Evolutionary conservation across 1,140 invertebrate species (phyloP).

Genomic region (Metaphire vulgaris): DNA sequence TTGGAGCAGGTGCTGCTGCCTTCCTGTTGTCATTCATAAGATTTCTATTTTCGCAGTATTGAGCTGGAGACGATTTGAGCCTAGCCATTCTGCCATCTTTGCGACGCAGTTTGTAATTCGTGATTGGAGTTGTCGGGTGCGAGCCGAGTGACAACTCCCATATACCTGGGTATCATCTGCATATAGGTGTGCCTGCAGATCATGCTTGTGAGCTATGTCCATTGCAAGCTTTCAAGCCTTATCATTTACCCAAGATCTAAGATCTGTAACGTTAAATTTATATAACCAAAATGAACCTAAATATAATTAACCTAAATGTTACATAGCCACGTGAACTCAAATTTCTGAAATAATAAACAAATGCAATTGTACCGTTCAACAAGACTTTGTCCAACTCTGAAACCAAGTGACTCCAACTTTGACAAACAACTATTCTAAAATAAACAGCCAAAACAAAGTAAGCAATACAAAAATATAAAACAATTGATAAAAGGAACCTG

Average conservation of each 20-base stretch:
- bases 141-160: too few species aligned
- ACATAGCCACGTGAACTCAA: not conserved
- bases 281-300: not conserved
- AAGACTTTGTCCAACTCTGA: conserved; percentile 81
- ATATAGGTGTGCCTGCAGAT: not conserved
- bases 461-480: too few species aligned
- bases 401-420: conserved; percentile 82
- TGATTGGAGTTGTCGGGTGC: too few species aligned
- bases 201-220: not conserved
- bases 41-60: too few species aligned
- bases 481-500: too few species aligned
- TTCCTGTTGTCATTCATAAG: too few species aligned
- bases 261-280: not conserved
- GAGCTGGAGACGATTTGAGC: too few species aligned
- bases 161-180: too few species aligned
- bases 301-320: not conserved
- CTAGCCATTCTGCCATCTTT: too few species aligned
- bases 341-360: conserved; percentile 1
- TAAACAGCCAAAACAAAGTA: too few species aligned
- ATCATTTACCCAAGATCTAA: conserved; percentile 3
- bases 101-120: too few species aligned
- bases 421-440: conserved; percentile 72
- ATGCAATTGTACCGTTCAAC: conserved; percentile 65
- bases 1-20: too few species aligned
- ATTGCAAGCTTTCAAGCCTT: not conserved